These are phyloP conservation scores for Parazoanthus swiftii DNA, from an alignment of 92 coral and sea anemone species.

Conservation along the genomic window DNA sequence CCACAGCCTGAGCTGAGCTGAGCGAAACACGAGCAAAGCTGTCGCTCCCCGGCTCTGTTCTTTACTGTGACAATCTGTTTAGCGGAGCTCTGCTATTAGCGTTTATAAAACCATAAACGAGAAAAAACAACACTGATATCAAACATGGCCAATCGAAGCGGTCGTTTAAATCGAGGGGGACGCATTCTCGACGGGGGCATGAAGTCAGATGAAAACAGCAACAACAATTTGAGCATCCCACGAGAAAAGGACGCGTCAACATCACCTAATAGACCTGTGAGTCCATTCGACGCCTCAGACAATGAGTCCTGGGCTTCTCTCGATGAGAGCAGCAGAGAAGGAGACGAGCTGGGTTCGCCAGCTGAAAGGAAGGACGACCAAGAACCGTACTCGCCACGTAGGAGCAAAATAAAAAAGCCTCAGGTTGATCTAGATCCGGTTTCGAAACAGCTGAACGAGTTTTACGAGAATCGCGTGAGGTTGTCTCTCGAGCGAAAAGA, in stretches of 20 bases:
- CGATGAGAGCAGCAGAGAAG: conserved; percentile 43
- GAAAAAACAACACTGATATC: conserved; percentile 7
- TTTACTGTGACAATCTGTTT: not conserved
- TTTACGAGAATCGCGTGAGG: conserved; percentile 96
- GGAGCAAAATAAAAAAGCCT: conserved; percentile 86
- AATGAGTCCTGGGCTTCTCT: conserved; percentile 68
- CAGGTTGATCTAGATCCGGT: conserved; percentile 86
- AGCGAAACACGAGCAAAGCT: conserved; percentile 6
- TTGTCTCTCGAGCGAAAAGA: conserved; percentile 91
- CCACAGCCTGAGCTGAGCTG: not conserved
- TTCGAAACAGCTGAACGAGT: conserved; percentile 81
- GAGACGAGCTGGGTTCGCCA: conserved; percentile 52
- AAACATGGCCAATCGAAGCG: conserved; percentile 41
- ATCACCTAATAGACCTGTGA: conserved; percentile 18
- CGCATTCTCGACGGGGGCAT: conserved; percentile 34
- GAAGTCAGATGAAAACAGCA: conserved; percentile 18
- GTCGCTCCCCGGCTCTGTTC: not conserved
- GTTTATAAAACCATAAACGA: not conserved
- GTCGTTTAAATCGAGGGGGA: conserved; percentile 37
- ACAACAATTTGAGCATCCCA: conserved; percentile 12
- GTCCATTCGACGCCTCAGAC: conserved; percentile 55
- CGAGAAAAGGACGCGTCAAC: not conserved
- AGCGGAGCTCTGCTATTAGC: not conserved
- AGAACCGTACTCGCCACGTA: conserved; percentile 66
- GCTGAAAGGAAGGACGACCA: conserved; percentile 69